Evolutionary conservation across 1,140 invertebrate genomes (phyloP), one percentile per base, ranked within the genome.

Genomic region (Magallana gigas): DNA sequence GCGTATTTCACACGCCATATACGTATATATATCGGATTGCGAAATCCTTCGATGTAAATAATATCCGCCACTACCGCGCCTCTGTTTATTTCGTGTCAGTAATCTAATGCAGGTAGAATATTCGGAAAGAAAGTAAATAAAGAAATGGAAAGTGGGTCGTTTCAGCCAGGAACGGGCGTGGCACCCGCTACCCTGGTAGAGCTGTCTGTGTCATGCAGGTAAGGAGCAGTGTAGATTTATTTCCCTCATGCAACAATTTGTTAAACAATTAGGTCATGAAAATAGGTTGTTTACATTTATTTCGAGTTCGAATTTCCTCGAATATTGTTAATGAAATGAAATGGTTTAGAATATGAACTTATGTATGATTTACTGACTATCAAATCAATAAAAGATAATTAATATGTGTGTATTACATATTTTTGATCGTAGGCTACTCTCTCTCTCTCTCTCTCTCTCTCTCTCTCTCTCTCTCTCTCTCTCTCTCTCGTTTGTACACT

Each of bases 141-240:
- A 5, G 71, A 80, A 7, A 83, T 83, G 81, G 81, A 36, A 83
- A 83, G 48, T 18, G 81, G 57, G 4, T n/a, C 48, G 8, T 93
- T 93, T 92, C 92, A 92, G 90, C 93, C 93, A 76, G 93, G 93
- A 83, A 92, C 91, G 85, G 92, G 91, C 14, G 90, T 90, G 57
- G 91, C 91, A 62, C 93, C 93, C 81, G 91, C 92, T 18, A 92
- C 92, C 60, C 83, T 92, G 80, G 92, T 94, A 0, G 94, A 94
- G 88, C 89, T 94, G 85, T 90, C 92, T 9, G 91, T 94, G 12
- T 92, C 92, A 56, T 93, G 92, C 88, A 91, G 94, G 94, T 93
- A 90, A 92, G 90, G 71, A 62, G 36, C 5, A 2, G 36, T 48
- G 36, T 48, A 48, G 36, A 48, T 48, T 48, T 48, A 48, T 48